A percentile compares a stretch with the other conserved stretches of the same genome.
phyloP scores from a whole-genome alignment of 1,140 invertebrate species.

The Coenobita brevimanus region DNA sequence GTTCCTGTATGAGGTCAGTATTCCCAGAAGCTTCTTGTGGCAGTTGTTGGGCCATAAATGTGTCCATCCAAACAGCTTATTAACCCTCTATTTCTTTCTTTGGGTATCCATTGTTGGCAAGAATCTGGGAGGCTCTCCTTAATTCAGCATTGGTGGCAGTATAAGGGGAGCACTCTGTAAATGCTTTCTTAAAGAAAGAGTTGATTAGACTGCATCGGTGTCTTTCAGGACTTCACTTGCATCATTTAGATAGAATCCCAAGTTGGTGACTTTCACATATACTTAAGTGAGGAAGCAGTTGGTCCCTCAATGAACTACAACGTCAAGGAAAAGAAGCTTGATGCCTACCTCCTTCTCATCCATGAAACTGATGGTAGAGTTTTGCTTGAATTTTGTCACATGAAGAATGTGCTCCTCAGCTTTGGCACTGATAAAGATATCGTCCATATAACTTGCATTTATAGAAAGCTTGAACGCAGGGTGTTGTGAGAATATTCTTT shows the following conservation, averaged over 20 bases:
- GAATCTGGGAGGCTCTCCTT: not conserved
- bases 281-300: not conserved
- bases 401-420: too few species aligned
- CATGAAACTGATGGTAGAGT: too few species aligned
- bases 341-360: too few species aligned
- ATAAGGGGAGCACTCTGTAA: not conserved
- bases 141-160: slow-evolving; percentile 1
- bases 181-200: not conserved
- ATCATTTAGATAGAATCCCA: not conserved
- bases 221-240: not conserved
- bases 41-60: not conserved
- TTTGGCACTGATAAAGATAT: too few species aligned
- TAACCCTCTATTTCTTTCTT: not conserved
- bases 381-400: too few species aligned
- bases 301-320: too few species aligned
- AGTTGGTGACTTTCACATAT: not conserved
- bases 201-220: not conserved
- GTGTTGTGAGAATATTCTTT: too few species aligned
- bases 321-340: too few species aligned
- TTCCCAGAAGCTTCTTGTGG: not conserved
- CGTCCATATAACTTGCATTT: too few species aligned
- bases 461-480: too few species aligned
- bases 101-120: not conserved
- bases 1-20: not conserved
- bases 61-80: not conserved